These are phyloP conservation scores for Myotis planiceps DNA, from an alignment of 2,797 vertebrate species.

Conservation along the genomic window DNA sequence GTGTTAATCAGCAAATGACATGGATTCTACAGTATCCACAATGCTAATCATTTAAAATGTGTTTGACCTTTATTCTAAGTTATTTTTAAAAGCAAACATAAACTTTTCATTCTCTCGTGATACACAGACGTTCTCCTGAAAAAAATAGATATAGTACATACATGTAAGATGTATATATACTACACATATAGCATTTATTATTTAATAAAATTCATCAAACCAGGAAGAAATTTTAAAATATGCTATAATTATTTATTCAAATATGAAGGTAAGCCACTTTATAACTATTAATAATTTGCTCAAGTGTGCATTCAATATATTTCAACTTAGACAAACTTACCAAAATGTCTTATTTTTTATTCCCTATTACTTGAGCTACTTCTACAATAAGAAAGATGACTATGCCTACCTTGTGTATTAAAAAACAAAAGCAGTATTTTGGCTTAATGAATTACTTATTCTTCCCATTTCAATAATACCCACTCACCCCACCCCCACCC, in stretches of 20 bases:
- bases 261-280: not conserved
- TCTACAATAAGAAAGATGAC: not conserved
- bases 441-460: not conserved
- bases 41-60: not conserved
- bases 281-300: conserved; percentile 1
- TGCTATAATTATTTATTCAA: not conserved
- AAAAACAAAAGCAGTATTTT: not conserved
- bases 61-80: not conserved
- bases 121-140: conserved; percentile 63
- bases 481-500: not conserved
- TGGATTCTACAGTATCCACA: not conserved
- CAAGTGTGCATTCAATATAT: not conserved
- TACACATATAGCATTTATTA: not conserved
- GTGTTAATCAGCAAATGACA: conserved; percentile 4
- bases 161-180: not conserved
- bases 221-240: not conserved
- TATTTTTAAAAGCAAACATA: not conserved
- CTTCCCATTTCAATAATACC: not conserved
- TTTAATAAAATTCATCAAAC: not conserved
- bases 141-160: not conserved
- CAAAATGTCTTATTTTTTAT: not conserved
- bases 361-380: not conserved
- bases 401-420: not conserved
- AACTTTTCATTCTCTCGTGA: conserved; percentile 68
- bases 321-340: not conserved